phyloP scores from a whole-genome alignment of 2,113 vertebrate genomes.

The Dermatemys mawii region DNA sequence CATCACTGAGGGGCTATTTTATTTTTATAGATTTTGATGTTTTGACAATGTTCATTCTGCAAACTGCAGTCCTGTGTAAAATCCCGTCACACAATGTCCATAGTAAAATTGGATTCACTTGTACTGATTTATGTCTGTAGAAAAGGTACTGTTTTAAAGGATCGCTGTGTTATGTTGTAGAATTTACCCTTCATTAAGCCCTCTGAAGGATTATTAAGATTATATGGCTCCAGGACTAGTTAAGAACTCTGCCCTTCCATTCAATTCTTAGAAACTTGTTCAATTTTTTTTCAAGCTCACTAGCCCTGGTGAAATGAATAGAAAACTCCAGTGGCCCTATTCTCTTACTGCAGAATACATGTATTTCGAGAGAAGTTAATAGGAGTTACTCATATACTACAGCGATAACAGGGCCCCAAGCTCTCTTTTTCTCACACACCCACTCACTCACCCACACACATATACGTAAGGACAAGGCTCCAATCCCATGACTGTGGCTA shows the following conservation, averaged over 20 bases:
- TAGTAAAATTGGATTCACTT: too few species aligned
- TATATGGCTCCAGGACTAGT: not conserved
- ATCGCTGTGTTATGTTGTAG: not conserved
- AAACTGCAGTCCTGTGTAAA: not conserved
- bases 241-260: not conserved
- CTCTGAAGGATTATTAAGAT: not conserved
- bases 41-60: not conserved
- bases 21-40: not conserved
- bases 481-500: constrained; percentile 66
- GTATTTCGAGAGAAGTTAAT: rapidly evolving
- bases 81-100: not conserved
- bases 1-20: rapidly evolving
- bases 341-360: rapidly evolving
- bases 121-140: too few species aligned
- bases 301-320: rapidly evolving
- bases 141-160: not conserved
- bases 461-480: constrained; percentile 18
- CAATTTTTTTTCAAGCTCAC: not conserved
- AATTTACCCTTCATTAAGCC: not conserved
- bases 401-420: not conserved
- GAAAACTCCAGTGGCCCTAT: not conserved
- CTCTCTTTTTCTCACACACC: not conserved
- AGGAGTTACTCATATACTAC: not conserved
- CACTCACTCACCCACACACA: constrained; percentile 50
- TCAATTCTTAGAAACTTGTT: not conserved